Conservation (phyloP, 2,797 vertebrate species). For the Amazona ochrocephala region DNA sequence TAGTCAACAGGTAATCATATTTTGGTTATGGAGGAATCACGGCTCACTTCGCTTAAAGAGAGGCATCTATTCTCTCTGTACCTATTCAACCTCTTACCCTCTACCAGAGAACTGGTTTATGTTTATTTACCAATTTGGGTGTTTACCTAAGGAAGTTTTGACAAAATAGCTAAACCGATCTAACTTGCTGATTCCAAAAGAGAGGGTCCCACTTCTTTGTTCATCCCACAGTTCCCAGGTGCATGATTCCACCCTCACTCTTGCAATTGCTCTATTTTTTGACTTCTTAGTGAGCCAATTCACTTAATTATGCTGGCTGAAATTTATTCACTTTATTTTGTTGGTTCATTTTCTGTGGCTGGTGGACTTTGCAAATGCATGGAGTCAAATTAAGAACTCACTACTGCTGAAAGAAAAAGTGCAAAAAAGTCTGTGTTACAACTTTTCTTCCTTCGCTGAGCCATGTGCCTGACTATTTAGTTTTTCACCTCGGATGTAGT, state of each 20-base stretch:
- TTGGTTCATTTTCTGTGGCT: neutral
- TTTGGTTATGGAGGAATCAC: neutral
- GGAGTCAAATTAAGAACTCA: neutral
- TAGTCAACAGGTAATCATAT: neutral
- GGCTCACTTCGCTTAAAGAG: neutral
- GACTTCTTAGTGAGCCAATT: neutral
- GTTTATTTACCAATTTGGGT: conserved; percentile 8
- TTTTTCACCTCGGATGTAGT: neutral
- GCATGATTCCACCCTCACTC: neutral
- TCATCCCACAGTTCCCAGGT: neutral
- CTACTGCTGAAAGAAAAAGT: neutral
- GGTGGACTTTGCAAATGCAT: neutral
- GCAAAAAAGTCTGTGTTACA: neutral
- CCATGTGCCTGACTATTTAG: neutral
- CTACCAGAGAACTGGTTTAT: neutral
- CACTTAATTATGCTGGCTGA: neutral
- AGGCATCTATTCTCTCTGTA: neutral
- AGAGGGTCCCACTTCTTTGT: neutral
- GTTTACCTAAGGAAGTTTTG: conserved; percentile 29
- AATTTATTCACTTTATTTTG: neutral
- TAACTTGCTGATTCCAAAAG: neutral
- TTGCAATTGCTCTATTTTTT: neutral
- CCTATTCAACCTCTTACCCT: neutral
- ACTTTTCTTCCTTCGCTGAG: neutral
- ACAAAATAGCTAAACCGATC: neutral